Percentiles rank a stretch among this genome's conserved stretches.
Conservation (phyloP, 1,140 invertebrate species). For the Cataglyphis hispanica region DNA sequence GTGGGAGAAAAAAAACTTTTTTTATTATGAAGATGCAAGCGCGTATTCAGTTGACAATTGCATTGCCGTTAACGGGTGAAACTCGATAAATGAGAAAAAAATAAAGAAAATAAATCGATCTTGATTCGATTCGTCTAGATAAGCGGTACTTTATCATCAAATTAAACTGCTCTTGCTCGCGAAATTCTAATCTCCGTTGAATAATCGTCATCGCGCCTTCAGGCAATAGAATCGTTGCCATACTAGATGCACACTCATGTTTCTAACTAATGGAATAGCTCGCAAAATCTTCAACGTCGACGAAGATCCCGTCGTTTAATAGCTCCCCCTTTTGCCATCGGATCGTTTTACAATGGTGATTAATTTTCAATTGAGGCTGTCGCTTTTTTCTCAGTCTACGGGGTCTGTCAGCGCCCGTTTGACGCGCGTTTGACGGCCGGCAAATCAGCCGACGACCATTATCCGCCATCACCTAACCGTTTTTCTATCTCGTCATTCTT, state of each 20-base stretch:
- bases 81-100: not conserved
- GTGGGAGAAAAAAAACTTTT: not conserved
- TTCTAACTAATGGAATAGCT: slow-evolving; percentile 13
- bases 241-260: not conserved
- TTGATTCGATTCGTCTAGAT: not conserved
- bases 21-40: not conserved
- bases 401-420: slow-evolving; percentile 42
- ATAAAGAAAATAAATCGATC: slow-evolving; percentile 8
- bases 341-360: slow-evolving; percentile 60
- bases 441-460: slow-evolving; percentile 57
- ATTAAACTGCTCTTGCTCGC: not conserved
- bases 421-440: slow-evolving; percentile 20
- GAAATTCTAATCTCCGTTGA: slow-evolving; percentile 26
- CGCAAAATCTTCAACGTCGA: not conserved
- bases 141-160: not conserved
- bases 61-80: not conserved
- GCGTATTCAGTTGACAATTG: not conserved
- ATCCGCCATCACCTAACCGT: slow-evolving; percentile 34
- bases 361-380: slow-evolving; percentile 65
- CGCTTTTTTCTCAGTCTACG: not conserved
- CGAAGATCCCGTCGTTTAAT: slow-evolving; percentile 17
- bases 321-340: not conserved
- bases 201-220: not conserved
- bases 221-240: not conserved
- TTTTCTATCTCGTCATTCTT: slow-evolving; percentile 36